Conservation (phyloP, 92 coral and sea anemone species). For the Diadumene lineata region DNA sequence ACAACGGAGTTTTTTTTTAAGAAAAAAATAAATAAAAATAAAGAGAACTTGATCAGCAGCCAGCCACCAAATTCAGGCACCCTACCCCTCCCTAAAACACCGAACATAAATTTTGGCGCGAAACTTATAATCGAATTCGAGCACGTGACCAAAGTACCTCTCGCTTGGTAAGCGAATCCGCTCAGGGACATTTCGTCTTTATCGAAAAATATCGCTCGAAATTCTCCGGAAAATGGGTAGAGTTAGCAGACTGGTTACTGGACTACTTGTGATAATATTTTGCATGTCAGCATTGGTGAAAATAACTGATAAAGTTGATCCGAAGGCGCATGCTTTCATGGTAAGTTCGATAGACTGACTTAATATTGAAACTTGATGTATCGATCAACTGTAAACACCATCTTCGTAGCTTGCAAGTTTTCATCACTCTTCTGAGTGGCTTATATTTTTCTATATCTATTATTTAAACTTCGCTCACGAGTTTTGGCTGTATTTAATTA, state of each 20-base stretch:
- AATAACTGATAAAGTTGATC: constrained; percentile 56
- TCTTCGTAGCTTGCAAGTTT: too few species aligned
- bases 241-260: constrained; percentile 38
- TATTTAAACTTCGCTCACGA: too few species aligned
- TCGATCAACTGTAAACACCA: not conserved
- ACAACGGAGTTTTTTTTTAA: too few species aligned
- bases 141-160: not conserved
- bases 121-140: not conserved
- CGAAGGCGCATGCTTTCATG: constrained; percentile 60
- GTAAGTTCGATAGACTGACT: constrained; percentile 48
- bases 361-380: not conserved
- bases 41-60: too few species aligned
- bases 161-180: too few species aligned
- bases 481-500: too few species aligned
- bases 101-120: constrained; percentile 4
- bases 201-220: not conserved
- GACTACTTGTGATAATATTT: constrained; percentile 67
- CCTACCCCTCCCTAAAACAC: too few species aligned
- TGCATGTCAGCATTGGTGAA: constrained; percentile 67
- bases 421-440: too few species aligned
- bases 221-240: not conserved
- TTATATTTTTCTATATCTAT: too few species aligned
- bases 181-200: too few species aligned
- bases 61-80: too few species aligned
- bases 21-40: too few species aligned